These are phyloP conservation scores for Rhabdophis nuchalis DNA, from an alignment of 2,797 vertebrate species.

Conservation along the genomic window DNA sequence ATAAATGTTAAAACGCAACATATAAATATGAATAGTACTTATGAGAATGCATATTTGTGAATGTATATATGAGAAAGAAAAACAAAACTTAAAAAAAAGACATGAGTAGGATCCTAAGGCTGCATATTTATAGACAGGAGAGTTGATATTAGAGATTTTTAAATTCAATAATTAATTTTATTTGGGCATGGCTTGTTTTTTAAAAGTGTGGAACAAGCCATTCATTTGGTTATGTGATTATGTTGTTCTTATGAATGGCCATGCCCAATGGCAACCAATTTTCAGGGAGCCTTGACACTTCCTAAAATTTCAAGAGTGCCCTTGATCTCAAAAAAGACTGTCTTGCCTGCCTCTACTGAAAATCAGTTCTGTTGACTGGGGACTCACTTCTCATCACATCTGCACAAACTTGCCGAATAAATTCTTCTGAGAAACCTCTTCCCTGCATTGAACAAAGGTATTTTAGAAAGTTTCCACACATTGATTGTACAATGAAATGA, in stretches of 20 bases:
- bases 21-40: no score
- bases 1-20: no score
- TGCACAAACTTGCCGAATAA: slow-evolving; percentile 90
- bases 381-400: slow-evolving; percentile 90
- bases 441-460: slow-evolving; percentile 72
- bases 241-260: not conserved
- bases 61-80: no score
- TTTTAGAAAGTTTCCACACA: not conserved
- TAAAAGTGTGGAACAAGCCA: not conserved
- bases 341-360: not conserved
- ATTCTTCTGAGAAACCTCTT: slow-evolving; percentile 84
- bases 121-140: not conserved
- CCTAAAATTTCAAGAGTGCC: not conserved
- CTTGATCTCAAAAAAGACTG: not conserved
- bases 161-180: not conserved
- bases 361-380: slow-evolving; percentile 11
- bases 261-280: not conserved
- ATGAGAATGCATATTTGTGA: no score
- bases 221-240: not conserved
- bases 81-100: not conserved
- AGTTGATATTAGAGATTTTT: not conserved
- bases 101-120: not conserved
- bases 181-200: not conserved
- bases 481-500: not conserved
- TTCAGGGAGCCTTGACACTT: not conserved